Percentiles rank a stretch among this genome's conserved stretches.
Conservation (phyloP, 2,888 invertebrate genomes). For the Holacanthella duospinosa region DNA sequence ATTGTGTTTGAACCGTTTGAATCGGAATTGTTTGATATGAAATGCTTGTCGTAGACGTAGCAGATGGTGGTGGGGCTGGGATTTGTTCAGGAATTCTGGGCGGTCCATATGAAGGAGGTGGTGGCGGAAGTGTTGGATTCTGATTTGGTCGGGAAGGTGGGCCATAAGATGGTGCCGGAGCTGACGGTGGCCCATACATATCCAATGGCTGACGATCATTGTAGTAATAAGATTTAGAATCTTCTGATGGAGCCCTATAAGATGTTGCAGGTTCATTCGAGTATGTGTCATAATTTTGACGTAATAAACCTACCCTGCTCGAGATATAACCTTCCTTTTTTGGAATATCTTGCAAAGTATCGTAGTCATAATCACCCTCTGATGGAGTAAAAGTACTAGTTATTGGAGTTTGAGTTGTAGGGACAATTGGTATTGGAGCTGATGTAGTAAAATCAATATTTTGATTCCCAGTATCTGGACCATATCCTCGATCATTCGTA, state of each 20-base stretch:
- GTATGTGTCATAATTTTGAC: too few species aligned
- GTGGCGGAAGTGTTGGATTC: conserved; percentile 1
- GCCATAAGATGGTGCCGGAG: conserved; percentile 10
- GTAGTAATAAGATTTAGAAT: conserved; percentile 6
- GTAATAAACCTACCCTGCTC: not conserved
- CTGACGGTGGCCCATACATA: conserved; percentile 10
- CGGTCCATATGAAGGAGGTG: conserved; percentile 5
- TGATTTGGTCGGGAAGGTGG: conserved; percentile 2
- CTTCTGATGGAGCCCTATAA: not conserved
- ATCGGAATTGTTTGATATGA: conserved; percentile 20
- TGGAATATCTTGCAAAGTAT: not conserved
- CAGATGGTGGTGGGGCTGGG: conserved; percentile 5
- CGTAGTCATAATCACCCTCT: conserved; percentile 5
- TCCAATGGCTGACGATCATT: not conserved
- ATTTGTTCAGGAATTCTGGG: not conserved
- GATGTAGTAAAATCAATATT: not conserved
- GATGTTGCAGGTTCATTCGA: not conserved
- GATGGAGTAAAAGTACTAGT: not conserved
- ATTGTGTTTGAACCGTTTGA: conserved; percentile 16
- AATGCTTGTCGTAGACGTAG: conserved; percentile 17
- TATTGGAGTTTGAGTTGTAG: not conserved
- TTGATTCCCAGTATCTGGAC: not conserved
- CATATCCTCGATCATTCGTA: not conserved
- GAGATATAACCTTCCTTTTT: not conserved
- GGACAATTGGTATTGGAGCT: not conserved